phyloP scores from a whole-genome alignment of 2,113 vertebrate genomes.

The Hippolais icterina region DNA sequence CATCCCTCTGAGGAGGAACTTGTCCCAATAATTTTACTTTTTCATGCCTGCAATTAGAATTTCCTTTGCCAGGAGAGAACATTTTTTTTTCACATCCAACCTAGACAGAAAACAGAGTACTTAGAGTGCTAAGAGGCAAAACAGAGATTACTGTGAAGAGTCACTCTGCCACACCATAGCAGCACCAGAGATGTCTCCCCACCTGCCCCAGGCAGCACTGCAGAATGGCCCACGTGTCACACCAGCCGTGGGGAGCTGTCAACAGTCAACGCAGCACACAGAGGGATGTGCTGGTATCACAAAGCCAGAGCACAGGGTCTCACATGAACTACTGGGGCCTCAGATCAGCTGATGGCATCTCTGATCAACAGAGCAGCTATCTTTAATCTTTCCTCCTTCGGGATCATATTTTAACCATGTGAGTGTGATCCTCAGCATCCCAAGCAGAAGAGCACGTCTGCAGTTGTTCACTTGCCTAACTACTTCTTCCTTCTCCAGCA shows the following conservation, averaged over 20 bases:
- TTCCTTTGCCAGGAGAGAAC: not conserved
- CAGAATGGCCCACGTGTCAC: not conserved
- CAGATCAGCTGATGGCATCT: conserved; percentile 36
- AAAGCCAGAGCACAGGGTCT: not conserved
- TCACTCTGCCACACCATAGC: not conserved
- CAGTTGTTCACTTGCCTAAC: not conserved
- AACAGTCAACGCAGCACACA: not conserved
- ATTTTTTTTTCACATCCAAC: not conserved
- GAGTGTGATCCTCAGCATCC: not conserved
- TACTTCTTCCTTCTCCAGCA: not conserved
- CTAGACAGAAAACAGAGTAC: not conserved
- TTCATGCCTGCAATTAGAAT: not conserved
- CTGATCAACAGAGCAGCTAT: not conserved
- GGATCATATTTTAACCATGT: not conserved
- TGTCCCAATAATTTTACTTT: not conserved
- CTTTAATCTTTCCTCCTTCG: conserved; percentile 7
- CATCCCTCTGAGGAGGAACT: not conserved
- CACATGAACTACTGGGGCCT: not conserved
- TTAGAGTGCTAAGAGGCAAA: not conserved
- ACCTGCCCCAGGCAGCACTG: not conserved
- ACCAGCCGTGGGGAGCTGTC: not conserved
- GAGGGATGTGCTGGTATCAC: not conserved
- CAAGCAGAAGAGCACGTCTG: not conserved
- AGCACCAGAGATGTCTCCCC: not conserved
- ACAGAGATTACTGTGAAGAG: not conserved